phyloP scores from a whole-genome alignment of 2,113 vertebrate species.

The Oryzias celebensis region DNA sequence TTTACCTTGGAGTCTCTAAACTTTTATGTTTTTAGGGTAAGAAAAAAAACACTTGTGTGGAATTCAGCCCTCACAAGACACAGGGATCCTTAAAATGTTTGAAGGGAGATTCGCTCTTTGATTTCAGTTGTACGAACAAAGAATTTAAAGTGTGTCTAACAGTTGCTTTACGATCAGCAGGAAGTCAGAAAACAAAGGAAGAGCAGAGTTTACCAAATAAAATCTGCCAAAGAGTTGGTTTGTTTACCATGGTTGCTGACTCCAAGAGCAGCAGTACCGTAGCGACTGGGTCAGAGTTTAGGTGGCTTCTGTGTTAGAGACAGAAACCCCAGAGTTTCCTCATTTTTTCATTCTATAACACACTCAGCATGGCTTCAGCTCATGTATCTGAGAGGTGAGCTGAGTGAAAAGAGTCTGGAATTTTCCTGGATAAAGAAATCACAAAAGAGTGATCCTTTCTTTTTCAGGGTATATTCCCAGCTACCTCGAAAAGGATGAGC shows the following conservation, averaged over 20 bases:
- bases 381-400: background rate
- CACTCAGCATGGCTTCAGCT: background rate
- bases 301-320: background rate
- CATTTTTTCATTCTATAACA: background rate
- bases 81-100: too few species aligned
- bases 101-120: too few species aligned
- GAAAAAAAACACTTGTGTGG: too few species aligned
- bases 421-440: background rate
- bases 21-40: too few species aligned
- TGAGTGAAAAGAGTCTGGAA: background rate
- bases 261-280: background rate
- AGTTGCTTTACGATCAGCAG: background rate
- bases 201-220: background rate
- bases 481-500: slow-evolving; percentile 99
- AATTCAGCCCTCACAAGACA: too few species aligned
- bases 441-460: background rate
- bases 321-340: too few species aligned
- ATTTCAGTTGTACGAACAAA: too few species aligned
- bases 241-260: slow-evolving; percentile 1
- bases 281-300: background rate
- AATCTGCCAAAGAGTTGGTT: background rate
- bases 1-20: too few species aligned
- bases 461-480: slow-evolving; percentile 95
- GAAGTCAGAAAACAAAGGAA: background rate
- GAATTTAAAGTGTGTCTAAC: too few species aligned